These are phyloP conservation scores for Toxotes lorentzi DNA, from an alignment of 2,797 vertebrate genomes.

Conservation along the genomic window DNA sequence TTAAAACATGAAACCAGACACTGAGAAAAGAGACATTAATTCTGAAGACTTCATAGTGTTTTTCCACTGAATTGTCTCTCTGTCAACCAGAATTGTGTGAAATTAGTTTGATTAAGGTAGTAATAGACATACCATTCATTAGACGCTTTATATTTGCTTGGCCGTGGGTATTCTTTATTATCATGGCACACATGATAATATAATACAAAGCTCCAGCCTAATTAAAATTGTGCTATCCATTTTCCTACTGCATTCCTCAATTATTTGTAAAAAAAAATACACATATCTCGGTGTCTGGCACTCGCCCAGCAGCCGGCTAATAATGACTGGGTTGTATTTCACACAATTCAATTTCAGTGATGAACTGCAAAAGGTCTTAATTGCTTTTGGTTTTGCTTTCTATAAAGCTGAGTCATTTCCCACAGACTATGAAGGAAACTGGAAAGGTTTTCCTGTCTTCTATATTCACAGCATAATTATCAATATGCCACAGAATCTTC, in stretches of 20 bases:
- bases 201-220: slow-evolving; percentile 42
- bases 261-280: slow-evolving; percentile 52
- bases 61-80: slow-evolving; percentile 13
- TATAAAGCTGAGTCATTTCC: slow-evolving; percentile 68
- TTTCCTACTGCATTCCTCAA: slow-evolving; percentile 56
- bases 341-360: slow-evolving; percentile 72
- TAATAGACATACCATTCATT: slow-evolving; percentile 57
- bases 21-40: background rate
- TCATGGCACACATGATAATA: slow-evolving; percentile 42
- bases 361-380: slow-evolving; percentile 71
- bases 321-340: slow-evolving; percentile 73
- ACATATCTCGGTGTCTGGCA: slow-evolving; percentile 46
- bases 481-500: slow-evolving; percentile 21
- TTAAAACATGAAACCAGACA: slow-evolving; percentile 38
- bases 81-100: slow-evolving; percentile 34
- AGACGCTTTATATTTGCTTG: slow-evolving; percentile 37
- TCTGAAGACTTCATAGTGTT: background rate
- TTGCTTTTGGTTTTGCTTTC: slow-evolving; percentile 74
- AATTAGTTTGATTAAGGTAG: slow-evolving; percentile 57
- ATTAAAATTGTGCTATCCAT: slow-evolving; percentile 64
- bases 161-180: slow-evolving; percentile 44
- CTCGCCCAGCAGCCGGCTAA: slow-evolving; percentile 52
- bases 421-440: slow-evolving; percentile 41
- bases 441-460: slow-evolving; percentile 32
- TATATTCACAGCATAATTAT: slow-evolving; percentile 63